Conservation (phyloP, 2,797 vertebrate species). For the Macropodus opercularis region DNA sequence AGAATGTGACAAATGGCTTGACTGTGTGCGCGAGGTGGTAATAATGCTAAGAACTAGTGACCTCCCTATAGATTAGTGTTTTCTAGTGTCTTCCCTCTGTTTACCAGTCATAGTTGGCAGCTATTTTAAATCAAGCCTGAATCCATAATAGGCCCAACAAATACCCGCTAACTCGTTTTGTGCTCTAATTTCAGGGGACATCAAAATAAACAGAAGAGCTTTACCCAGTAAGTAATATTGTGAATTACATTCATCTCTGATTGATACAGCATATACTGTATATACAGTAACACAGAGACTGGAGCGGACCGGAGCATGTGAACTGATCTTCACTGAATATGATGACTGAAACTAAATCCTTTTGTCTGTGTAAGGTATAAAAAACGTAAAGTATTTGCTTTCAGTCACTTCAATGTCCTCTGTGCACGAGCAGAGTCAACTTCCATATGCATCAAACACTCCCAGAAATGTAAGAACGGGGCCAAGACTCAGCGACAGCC, state of each 20-base stretch:
- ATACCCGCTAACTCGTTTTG: conserved; percentile 19
- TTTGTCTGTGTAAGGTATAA: conserved; percentile 55
- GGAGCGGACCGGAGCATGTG: conserved; percentile 55
- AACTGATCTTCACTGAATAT: conserved; percentile 60
- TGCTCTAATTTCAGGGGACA: conserved; percentile 72
- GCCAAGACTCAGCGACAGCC: too few relatives aligned
- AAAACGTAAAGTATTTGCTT: conserved; percentile 59
- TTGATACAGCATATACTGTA: too few relatives aligned
- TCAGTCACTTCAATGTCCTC: conserved; percentile 23
- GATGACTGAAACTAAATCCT: conserved; percentile 21
- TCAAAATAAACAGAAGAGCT: conserved; percentile 72
- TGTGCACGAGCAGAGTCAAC: conserved; percentile 8
- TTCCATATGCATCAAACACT: conserved; percentile 1
- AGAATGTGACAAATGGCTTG: conserved; percentile 35
- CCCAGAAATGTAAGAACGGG: not conserved
- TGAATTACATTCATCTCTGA: not conserved
- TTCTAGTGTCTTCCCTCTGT: conserved; percentile 31
- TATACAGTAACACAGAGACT: conserved; percentile 25
- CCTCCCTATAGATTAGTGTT: conserved; percentile 49
- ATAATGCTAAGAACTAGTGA: conserved; percentile 31
- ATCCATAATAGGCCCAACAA: conserved; percentile 25
- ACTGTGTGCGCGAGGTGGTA: conserved; percentile 5
- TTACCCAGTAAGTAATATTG: conserved; percentile 70
- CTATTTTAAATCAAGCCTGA: conserved; percentile 15
- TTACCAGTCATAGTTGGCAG: conserved; percentile 19